Evolutionary conservation across 2,113 vertebrate species (phyloP), one percentile per base, ranked within the genome.

Genomic region (Solea senegalensis): DNA sequence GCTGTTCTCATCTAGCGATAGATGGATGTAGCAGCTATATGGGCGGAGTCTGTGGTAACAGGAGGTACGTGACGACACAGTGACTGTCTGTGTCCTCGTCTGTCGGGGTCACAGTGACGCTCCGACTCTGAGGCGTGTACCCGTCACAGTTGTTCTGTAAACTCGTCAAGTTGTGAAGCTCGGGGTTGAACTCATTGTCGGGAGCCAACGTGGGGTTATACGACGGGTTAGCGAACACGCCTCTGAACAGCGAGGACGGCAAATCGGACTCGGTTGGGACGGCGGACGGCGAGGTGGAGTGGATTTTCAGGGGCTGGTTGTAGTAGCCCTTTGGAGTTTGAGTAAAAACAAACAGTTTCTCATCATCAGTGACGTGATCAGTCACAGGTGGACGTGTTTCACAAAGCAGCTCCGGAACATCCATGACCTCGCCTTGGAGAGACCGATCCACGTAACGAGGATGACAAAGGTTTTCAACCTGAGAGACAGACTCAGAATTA

Each of bases 21-120:
- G 21, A 21, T 21, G 1, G 21, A 21, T 21, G 21, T 1, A 21
- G 21, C 21, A 21, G 21, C 21, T 21, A 21, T 1, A 21, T 21
- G 21, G 21, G 21, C 21, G 21, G 21, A 21, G 21, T 59, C 11
- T 54, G 12, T 26, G 81, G 75, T 43, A 86, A 15, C 5, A 58
- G 13, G 34, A 90, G 65, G 41, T 89, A 90, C 2, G 65, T 39
- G 7, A 56, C 45, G 7, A 14, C 61, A 27, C 75, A 86, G 64
- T 21, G 21, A 27, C 21, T 53, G 0, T 56, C 50, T 21, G 68
- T 7, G 2, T 34, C 8, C 14, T 65, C 48, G 1, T 43, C 40
- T 2, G 5, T 5, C 13, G 12, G 39, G 7, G 0, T 3, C 4
- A 52, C 14, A 58, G 1, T 46, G 3, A 77, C 27, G 0, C 5